Percentiles rank a stretch among this genome's conserved stretches.
These are phyloP conservation scores for Xestia xanthographa DNA, from an alignment of 2,888 invertebrate genomes.

Conservation along the genomic window DNA sequence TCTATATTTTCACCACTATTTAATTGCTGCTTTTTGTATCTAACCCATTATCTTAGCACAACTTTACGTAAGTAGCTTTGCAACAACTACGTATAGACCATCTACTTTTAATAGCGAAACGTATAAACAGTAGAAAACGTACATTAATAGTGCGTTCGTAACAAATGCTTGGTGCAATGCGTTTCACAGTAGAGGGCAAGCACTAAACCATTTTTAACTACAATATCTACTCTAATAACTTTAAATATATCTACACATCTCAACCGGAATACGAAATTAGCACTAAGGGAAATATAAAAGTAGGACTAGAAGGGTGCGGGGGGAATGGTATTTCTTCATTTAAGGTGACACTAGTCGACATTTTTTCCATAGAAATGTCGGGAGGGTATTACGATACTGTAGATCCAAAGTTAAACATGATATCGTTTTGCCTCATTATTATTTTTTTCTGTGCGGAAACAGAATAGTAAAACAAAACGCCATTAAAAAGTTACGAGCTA, in stretches of 20 bases:
- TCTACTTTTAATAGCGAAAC: background rate
- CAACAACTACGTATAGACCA: slow-evolving; percentile 15
- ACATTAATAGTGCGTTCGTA: slow-evolving; percentile 39
- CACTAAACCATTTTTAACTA: slow-evolving; percentile 25
- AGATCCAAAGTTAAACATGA: too few species aligned
- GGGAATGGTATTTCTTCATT: background rate
- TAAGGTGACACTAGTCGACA: too few species aligned
- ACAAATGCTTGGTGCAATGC: slow-evolving; percentile 39
- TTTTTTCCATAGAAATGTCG: too few species aligned
- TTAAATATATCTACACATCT: background rate
- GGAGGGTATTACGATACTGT: too few species aligned
- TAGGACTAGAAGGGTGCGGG: slow-evolving; percentile 46
- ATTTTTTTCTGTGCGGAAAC: too few species aligned
- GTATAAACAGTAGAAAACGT: slow-evolving; percentile 46
- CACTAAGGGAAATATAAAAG: slow-evolving; percentile 1
- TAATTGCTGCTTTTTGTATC: background rate
- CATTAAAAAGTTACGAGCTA: too few species aligned
- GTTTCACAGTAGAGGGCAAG: slow-evolving; percentile 28
- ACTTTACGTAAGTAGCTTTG: slow-evolving; percentile 1
- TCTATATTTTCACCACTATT: slow-evolving; percentile 5
- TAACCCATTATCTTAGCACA: background rate
- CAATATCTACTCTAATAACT: background rate
- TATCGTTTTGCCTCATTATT: too few species aligned
- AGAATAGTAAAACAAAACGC: too few species aligned
- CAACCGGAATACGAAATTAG: slow-evolving; percentile 4